Percentiles rank a stretch among this genome's conserved stretches.
Evolutionary conservation across 2,113 vertebrate genomes (phyloP).

Genomic region (Pithys albifrons): DNA sequence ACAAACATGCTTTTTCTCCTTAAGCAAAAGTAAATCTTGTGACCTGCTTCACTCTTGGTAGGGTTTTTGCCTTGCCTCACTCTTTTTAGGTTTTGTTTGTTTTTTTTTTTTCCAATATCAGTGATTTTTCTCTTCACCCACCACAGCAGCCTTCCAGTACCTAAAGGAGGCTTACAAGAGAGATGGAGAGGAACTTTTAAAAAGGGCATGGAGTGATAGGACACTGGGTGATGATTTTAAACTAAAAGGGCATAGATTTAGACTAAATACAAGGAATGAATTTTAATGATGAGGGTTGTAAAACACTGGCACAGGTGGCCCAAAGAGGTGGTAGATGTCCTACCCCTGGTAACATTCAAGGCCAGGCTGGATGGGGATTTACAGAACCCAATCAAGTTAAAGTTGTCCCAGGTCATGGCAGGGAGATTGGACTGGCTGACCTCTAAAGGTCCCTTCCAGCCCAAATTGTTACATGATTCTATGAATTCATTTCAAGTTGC

Average conservation of each 20-base stretch:
- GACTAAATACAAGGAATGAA: background rate
- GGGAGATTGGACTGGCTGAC: background rate
- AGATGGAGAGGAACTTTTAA: background rate
- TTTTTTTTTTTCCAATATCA: fast-evolving
- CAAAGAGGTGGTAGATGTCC: background rate
- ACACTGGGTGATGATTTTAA: background rate
- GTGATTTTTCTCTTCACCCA: background rate
- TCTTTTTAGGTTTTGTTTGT: background rate
- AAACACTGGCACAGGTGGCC: background rate
- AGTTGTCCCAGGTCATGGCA: background rate
- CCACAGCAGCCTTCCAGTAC: fast-evolving
- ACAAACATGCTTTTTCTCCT: background rate
- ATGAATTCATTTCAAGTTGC: background rate
- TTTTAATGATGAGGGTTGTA: background rate
- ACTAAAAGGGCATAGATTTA: background rate
- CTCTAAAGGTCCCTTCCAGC: background rate
- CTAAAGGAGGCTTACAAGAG: background rate
- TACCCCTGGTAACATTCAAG: background rate
- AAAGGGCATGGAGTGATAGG: background rate
- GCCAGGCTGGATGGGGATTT: background rate
- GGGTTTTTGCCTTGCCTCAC: background rate
- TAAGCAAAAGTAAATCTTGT: background rate
- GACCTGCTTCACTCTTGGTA: background rate
- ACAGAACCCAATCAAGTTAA: background rate
- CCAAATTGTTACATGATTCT: background rate